Base-by-base conservation (phyloP, 2,888 invertebrate species). In the Perizoma affinitatum region DNA sequence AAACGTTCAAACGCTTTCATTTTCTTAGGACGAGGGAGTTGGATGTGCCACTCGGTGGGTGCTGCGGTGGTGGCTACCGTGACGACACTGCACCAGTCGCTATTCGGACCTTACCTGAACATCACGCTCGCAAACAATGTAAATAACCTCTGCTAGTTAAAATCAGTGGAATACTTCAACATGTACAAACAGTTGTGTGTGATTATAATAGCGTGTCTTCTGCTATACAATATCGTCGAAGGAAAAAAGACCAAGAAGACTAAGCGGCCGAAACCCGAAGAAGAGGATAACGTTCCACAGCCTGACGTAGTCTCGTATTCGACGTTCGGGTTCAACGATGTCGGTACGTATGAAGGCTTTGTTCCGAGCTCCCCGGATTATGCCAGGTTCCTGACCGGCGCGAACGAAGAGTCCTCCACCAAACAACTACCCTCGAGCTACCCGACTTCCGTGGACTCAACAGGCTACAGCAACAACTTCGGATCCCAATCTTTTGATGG, bases 221-320 rank as follows among this genome's bases (percentile, higher is more conserved):
- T 86, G 63, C 51, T 79, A 49, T 67, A 74, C 61, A 72, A 72
- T 57, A 59, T 70, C 50, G 78, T 71, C 54, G 73, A 80, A 59
- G 85, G 79, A 50, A 91, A 85, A 67, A 90, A 83, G 74, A 65
- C 73, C 0, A 88, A 79, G 66, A 87, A 80, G 72, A 78, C 52
- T 58, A 88, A 86, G 73, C 76, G 78, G 46, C 80, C 83, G 0
- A 84, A 81, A 67, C 76, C 79, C 54, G 82, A 83, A 47, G 85
- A 86, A 10, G 83, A 85, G 42, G 80, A 81, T 41, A 79, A 82
- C 5, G 85, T 83, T 9, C 83, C 87, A 5, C 86, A 89, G 62
- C 90, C 91, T 7, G 90, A 80, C 69, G 89, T 92, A 6, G 84
- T 91, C 7, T 86, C 91, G 2, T 91, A 91, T 70, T 90, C 92